Percentiles rank a stretch among this genome's conserved stretches.
Evolutionary conservation across 64 coral and sea anemone genomes (phyloP).

Genomic region (Pachyseris speciosa): DNA sequence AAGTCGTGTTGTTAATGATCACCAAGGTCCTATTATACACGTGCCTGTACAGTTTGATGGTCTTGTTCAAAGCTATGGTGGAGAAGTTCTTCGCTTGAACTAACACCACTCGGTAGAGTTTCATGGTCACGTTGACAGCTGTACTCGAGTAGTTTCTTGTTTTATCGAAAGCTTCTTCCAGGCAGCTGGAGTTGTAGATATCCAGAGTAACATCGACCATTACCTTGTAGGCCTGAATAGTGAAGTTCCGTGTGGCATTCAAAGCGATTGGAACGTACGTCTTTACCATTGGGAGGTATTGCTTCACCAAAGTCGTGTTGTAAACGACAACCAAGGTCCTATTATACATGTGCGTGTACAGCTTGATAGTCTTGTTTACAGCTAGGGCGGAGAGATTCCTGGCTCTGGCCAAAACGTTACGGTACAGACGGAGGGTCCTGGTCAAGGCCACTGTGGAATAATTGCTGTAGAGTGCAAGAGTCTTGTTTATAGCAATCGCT

Average conservation of each 20-base stretch:
- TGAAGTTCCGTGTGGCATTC: constrained; percentile 56
- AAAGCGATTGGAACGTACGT: constrained; percentile 18
- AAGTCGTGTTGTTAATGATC: too few species aligned
- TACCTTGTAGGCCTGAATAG: constrained; percentile 18
- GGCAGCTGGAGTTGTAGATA: constrained; percentile 74
- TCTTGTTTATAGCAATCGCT: constrained; percentile 44
- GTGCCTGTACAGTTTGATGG: constrained; percentile 21
- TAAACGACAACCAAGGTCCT: constrained; percentile 19
- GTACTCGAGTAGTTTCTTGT: constrained; percentile 20
- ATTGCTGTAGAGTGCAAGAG: constrained; percentile 49
- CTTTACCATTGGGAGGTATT: constrained; percentile 41
- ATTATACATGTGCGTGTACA: constrained; percentile 55
- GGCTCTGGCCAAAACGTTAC: constrained; percentile 4
- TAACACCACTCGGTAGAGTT: constrained; percentile 57
- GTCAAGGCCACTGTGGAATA: constrained; percentile 48
- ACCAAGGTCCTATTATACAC: constrained; percentile 26
- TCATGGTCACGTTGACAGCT: constrained; percentile 53
- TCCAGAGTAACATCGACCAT: constrained; percentile 63
- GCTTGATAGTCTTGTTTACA: constrained; percentile 27
- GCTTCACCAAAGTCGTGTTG: constrained; percentile 63
- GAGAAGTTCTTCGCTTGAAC: constrained; percentile 27
- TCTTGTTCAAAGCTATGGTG: constrained; percentile 41
- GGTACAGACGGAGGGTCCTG: constrained; percentile 14
- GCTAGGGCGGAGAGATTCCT: constrained; percentile 35
- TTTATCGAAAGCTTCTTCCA: constrained; percentile 54